Evolutionary conservation across 2,888 invertebrate genomes (phyloP).

Genomic region (Netelia virgata): DNA sequence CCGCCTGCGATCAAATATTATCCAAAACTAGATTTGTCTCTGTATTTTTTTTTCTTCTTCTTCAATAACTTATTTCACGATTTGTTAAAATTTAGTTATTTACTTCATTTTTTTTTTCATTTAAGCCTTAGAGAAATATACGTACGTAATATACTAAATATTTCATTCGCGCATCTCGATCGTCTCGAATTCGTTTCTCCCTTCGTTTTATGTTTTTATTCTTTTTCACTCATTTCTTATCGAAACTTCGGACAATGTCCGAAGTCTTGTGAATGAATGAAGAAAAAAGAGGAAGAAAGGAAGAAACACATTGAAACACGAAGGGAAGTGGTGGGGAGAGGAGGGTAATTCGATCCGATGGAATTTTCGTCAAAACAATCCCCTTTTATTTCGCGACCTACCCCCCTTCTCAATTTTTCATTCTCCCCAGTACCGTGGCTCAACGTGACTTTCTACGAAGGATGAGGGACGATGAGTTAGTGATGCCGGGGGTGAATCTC

Average conservation of each 20-base stretch:
- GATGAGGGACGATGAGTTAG: constrained; percentile 43
- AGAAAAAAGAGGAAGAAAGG: constrained; percentile 10
- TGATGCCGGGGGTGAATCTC: constrained; percentile 18
- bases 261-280: background rate
- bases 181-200: constrained; percentile 58
- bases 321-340: constrained; percentile 23
- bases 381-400: constrained; percentile 43
- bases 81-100: constrained; percentile 67
- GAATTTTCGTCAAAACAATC: constrained; percentile 46
- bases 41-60: constrained; percentile 60
- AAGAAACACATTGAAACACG: constrained; percentile 27
- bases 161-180: constrained; percentile 70
- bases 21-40: constrained; percentile 79
- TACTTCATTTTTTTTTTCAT: constrained; percentile 47
- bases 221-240: constrained; percentile 43
- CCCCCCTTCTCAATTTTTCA: constrained; percentile 25
- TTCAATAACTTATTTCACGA: constrained; percentile 63
- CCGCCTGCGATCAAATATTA: constrained; percentile 76
- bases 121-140: constrained; percentile 74
- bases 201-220: constrained; percentile 54
- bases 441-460: constrained; percentile 37
- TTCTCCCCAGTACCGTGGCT: constrained; percentile 43
- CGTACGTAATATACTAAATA: constrained; percentile 68
- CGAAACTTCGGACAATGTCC: constrained; percentile 12
- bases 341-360: constrained; percentile 48